Conservation (phyloP, 2,113 vertebrate genomes). For the Budorcas taxicolor region DNA sequence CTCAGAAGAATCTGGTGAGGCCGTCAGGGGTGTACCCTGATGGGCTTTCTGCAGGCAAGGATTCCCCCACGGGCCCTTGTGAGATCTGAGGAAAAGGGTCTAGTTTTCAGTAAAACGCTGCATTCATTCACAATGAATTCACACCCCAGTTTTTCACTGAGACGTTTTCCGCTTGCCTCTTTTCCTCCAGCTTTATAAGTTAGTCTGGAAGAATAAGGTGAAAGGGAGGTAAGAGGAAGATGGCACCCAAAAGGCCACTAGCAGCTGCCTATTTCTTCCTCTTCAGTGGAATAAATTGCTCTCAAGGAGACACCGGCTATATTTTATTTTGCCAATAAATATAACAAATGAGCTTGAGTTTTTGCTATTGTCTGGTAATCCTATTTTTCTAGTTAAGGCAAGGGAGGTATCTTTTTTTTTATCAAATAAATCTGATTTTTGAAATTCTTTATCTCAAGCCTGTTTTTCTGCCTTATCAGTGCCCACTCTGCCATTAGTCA, state of each 20-base stretch:
- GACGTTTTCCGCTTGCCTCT: not conserved
- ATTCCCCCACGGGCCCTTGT: rapidly evolving
- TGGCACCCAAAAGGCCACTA: not conserved
- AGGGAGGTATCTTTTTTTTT: not conserved
- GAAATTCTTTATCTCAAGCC: not conserved
- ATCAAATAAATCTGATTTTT: constrained; percentile 25
- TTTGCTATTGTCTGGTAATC: not conserved
- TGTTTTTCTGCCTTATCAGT: not conserved
- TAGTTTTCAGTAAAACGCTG: not conserved
- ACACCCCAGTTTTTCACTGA: not conserved
- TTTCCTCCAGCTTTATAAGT: not conserved
- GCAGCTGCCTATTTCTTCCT: not conserved
- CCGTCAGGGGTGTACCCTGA: rapidly evolving
- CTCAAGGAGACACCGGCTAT: not conserved
- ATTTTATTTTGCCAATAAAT: constrained; percentile 29
- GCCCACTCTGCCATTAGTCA: not conserved
- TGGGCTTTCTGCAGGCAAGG: rapidly evolving
- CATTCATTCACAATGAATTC: not conserved
- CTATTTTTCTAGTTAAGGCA: not conserved
- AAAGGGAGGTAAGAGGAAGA: not conserved
- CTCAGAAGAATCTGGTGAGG: not conserved
- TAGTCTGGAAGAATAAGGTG: not conserved
- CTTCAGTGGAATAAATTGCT: not conserved
- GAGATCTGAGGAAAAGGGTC: not conserved
- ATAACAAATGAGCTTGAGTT: not conserved